Base-by-base conservation (phyloP, 2,888 invertebrate genomes). In the Eurytoma californica region DNA sequence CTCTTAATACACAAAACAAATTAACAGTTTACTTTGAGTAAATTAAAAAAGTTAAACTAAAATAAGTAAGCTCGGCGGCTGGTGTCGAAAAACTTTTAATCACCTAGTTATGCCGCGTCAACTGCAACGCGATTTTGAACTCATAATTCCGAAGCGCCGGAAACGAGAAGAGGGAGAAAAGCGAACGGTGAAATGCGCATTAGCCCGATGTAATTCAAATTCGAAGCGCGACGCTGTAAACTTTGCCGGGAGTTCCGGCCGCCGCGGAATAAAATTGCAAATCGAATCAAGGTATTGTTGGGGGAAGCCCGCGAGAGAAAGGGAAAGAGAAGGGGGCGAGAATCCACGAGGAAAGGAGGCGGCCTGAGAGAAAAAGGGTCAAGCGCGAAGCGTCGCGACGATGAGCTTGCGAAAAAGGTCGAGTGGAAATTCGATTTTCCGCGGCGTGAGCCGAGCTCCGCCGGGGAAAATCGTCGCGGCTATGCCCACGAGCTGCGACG, bases 361-460 rank as follows among this genome's bases (percentile, higher is more conserved):
- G 55, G 72, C 51, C 24, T 47, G 7, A 28, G 47, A 57, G 20
- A 39, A 65, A 58, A 63, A 75, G 74, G 73, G 72, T 72, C 75
- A 67, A 74, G 72, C 77, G 68, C 57, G 67, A 75, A 73, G 68
- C 60, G 39, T 49, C 66, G 72, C 55, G 49, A 18, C 79, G 66
- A 18, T 61, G 66, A 68, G 70, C 55, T 68, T 63, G 69, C 18
- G 69, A 77, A 72, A 66, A 77, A 72, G 72, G 73, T 73, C 63
- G 69, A 73, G 73, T 73, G 73, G 73, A 79, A 79, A 79, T 73
- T 79, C 73, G 73, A 79, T 79, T 79, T 79, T 79, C 73, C 75
- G 68, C 68, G 68, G 60, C 53, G 68, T 68, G 53, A 68, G 68
- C 30, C 61, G 39, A 9, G 72, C n/a, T 28, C 4, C 18, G 3